Conservation (phyloP, 2,113 vertebrate species). For the Varanus komodoensis region DNA sequence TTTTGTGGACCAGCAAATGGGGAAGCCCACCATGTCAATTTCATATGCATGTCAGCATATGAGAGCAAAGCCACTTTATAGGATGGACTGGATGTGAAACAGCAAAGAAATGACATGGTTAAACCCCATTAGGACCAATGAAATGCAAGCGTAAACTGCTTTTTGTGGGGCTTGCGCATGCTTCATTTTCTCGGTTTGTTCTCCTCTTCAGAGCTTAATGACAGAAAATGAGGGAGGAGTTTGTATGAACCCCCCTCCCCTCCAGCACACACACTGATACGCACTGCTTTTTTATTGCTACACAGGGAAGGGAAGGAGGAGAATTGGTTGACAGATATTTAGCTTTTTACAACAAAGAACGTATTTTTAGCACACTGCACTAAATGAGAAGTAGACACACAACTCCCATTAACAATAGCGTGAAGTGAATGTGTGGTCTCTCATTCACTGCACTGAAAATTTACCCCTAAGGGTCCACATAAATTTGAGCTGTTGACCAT, state of each 20-base stretch:
- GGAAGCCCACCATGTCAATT: neutral
- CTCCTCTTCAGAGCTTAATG: fast-evolving
- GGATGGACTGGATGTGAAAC: neutral
- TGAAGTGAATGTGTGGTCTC: constrained; percentile 63
- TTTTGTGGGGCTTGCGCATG: constrained; percentile 10
- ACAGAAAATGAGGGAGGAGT: fast-evolving
- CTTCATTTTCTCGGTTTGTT: neutral
- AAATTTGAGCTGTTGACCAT: constrained; percentile 76
- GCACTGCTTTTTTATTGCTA: constrained; percentile 10
- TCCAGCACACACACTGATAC: neutral
- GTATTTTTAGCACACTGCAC: constrained; percentile 51
- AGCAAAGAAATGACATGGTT: neutral
- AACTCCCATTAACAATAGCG: constrained; percentile 71
- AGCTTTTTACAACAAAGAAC: constrained; percentile 43
- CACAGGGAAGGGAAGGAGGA: constrained; percentile 34
- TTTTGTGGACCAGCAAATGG: neutral
- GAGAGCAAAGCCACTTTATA: neutral
- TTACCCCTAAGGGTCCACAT: constrained; percentile 76
- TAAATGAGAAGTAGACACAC: constrained; percentile 56
- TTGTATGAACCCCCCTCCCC: neutral
- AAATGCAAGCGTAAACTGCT: neutral
- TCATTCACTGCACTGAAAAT: constrained; percentile 70
- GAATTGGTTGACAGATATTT: constrained; percentile 33
- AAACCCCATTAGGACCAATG: constrained; percentile 3
- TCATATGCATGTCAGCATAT: neutral